Conservation (phyloP, 2,888 invertebrate species). For the Amphipyra tragopoginis region DNA sequence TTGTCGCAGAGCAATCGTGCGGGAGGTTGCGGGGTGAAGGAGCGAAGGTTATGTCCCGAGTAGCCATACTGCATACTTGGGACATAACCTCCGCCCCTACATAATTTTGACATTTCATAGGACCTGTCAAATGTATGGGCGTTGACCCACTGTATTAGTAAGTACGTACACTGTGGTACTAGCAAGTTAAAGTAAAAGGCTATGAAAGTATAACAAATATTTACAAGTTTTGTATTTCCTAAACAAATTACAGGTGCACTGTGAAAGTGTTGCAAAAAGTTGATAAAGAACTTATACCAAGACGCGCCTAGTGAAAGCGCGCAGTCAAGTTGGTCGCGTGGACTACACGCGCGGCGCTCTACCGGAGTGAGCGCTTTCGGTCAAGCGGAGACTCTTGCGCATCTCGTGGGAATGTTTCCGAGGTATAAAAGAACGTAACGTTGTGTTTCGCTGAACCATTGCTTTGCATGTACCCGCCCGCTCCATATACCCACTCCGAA, state of each 20-base stretch:
- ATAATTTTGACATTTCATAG: no score
- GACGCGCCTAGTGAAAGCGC: conserved; percentile 71
- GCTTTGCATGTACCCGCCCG: conserved; percentile 77
- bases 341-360: conserved; percentile 59
- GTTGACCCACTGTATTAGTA: no score
- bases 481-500: conserved; percentile 65
- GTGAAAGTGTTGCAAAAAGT: conserved; percentile 67
- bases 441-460: conserved; percentile 83
- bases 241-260: conserved; percentile 24
- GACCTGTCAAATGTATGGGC: no score
- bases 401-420: conserved; percentile 86
- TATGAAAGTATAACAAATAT: no score
- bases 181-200: no score
- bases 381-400: conserved; percentile 76
- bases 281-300: conserved; percentile 58
- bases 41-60: no score
- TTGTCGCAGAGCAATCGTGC: no score
- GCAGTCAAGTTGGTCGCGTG: conserved; percentile 73
- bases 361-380: conserved; percentile 76
- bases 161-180: no score
- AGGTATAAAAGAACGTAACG: conserved; percentile 88
- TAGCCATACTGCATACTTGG: no score
- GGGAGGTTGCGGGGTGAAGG: no score
- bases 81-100: no score
- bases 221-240: background rate